Evolutionary conservation across 2,797 vertebrate genomes (phyloP).

Genomic region (Megalops cyprinoides): DNA sequence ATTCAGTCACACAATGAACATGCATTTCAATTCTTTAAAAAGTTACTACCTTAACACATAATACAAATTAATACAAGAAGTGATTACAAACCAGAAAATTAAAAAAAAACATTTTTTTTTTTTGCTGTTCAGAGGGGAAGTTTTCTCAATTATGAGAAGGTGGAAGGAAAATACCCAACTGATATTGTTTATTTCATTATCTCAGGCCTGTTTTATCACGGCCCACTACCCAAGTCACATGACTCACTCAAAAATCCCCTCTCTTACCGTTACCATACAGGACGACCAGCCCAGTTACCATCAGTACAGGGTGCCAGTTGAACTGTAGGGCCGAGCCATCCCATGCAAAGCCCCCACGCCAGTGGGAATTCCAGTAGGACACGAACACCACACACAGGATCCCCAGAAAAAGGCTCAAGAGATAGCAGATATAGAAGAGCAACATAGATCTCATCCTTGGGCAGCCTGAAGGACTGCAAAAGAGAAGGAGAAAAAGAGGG

Average conservation of each 20-base stretch:
- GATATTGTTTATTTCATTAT: no score
- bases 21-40: not conserved
- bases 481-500: not conserved
- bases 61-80: no score
- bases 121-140: no score
- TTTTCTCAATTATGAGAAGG: no score
- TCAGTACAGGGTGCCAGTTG: conserved; percentile 93
- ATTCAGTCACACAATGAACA: not conserved
- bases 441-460: conserved; percentile 65
- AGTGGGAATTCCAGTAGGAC: conserved; percentile 75
- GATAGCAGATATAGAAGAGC: conserved; percentile 71
- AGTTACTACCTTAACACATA: no score
- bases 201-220: not conserved
- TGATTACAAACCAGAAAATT: no score
- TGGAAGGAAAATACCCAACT: no score
- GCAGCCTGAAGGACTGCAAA: not conserved
- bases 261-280: conserved; percentile 85
- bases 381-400: conserved; percentile 75
- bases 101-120: no score
- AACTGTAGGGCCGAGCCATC: conserved; percentile 73
- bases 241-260: not conserved
- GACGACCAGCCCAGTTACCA: conserved; percentile 87
- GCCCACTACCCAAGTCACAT: not conserved
- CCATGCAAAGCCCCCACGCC: conserved; percentile 85
- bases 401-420: conserved; percentile 74